Evolutionary conservation across 2,888 invertebrate genomes (phyloP), one percentile per base, ranked within the genome.

Genomic region (Lasioglossum malachurum): DNA sequence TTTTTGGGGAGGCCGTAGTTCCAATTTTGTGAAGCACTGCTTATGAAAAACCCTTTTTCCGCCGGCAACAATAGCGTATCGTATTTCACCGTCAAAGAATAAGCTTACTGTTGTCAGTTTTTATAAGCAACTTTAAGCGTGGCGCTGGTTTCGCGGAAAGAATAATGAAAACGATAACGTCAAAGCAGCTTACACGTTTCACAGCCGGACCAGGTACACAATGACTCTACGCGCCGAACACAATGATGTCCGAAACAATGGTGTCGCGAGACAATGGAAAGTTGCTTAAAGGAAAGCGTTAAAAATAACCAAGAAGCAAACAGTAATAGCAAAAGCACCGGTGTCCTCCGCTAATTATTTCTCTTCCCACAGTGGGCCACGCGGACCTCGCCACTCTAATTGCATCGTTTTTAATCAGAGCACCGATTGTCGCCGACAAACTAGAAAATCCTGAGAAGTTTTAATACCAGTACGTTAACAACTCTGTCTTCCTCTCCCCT

Each of bases 281-380:
- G 82, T 75, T 84, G 82, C 82, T 84, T 75, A n/a, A 71, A 84
- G 77, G 77, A 82, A 84, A 82, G 67, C 73, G 83, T 83, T 82
- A 83, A 83, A 83, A 83, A 82, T 83, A 83, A 67, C 73, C 41
- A 60, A 74, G 67, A n/a, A 74, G 67, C 60, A 46, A 74, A 46
- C 77, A 23, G 78, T 44, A 53, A 60, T 16, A n/a, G 46, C 8
- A 49, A 41, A 19, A 60, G 23, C 49, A 53, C 57, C 23, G 4
- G 23, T 35, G 16, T 19, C 19, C 67, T 23, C 19, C 67, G 67
- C 67, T 60, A 67, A 67, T 35, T 67, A 35, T 67, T 67, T 67
- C 35, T 14, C 35, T 2, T 31, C 14, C 5, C 14, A 1, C 16
- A 10, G 12, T 2, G 67, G 19, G 7, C 7, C 0, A 35, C 2